Percentiles rank a stretch among this genome's conserved stretches.
These are phyloP conservation scores for Lucifuga dentata DNA, from an alignment of 2,113 vertebrate species.

Conservation along the genomic window DNA sequence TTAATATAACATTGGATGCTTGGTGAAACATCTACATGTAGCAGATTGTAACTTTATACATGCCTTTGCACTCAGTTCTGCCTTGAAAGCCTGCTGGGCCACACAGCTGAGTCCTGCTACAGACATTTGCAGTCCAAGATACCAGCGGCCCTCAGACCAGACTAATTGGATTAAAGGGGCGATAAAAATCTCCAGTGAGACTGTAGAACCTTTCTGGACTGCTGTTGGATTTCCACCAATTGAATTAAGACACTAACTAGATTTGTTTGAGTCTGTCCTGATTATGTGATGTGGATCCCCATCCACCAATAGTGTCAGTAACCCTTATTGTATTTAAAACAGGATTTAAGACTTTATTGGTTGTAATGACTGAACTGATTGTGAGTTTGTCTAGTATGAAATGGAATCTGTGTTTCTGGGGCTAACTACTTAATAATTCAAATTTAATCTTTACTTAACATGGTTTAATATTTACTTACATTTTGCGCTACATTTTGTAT, in stretches of 20 bases:
- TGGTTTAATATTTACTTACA: no score
- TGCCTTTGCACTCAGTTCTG: neutral
- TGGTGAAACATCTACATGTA: no score
- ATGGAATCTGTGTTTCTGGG: no score
- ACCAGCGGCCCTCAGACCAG: conserved; percentile 63
- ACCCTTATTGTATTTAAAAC: conserved; percentile 38
- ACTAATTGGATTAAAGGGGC: conserved; percentile 76
- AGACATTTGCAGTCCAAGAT: conserved; percentile 58
- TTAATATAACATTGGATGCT: no score
- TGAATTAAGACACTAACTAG: conserved; percentile 75
- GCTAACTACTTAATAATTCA: no score
- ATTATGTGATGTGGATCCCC: conserved; percentile 50
- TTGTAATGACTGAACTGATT: conserved; percentile 26
- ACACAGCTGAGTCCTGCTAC: conserved; percentile 6
- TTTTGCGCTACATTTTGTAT: neutral
- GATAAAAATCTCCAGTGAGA: conserved; percentile 78
- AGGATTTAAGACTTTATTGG: conserved; percentile 10
- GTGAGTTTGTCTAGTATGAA: neutral
- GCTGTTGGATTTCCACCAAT: conserved; percentile 72
- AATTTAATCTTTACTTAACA: no score
- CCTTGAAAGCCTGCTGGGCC: neutral
- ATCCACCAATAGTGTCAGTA: conserved; percentile 45
- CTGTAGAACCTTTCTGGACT: conserved; percentile 69
- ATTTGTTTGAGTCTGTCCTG: conserved; percentile 55
- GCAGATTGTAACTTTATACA: no score